Evolutionary conservation across 92 coral and sea anemone genomes (phyloP).

Genomic region (Epizoanthus scotinus): DNA sequence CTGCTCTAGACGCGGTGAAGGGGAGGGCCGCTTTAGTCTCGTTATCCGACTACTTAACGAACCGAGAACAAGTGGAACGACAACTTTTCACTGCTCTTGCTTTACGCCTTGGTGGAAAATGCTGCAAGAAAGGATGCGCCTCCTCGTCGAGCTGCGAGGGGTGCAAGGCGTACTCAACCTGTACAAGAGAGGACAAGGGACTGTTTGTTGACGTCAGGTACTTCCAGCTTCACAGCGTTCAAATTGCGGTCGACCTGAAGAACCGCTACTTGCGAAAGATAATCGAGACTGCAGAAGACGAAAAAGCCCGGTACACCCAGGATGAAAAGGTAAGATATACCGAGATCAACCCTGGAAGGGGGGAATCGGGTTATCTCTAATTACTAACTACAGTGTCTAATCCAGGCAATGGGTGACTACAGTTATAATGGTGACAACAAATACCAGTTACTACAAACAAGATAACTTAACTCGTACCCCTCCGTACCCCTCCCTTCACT

Average conservation of each 20-base stretch:
- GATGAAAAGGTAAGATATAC: conserved; percentile 65
- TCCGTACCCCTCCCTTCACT: too few species aligned
- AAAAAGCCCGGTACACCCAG: conserved; percentile 78
- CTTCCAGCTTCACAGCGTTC: conserved; percentile 84
- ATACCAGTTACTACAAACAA: too few species aligned
- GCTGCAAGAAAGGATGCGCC: conserved; percentile 63
- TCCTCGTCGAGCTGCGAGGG: conserved; percentile 46
- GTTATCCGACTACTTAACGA: conserved; percentile 56
- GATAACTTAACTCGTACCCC: too few species aligned
- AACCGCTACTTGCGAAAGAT: conserved; percentile 82
- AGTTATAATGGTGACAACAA: too few species aligned
- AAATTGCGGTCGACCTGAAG: conserved; percentile 77
- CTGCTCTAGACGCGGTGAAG: conserved; percentile 26
- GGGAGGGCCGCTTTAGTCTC: conserved; percentile 63
- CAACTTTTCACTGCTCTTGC: conserved; percentile 26
- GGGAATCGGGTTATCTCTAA: too few species aligned
- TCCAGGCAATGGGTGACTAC: too few species aligned
- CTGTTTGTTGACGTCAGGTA: conserved; percentile 82
- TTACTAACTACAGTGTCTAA: too few species aligned
- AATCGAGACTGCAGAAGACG: conserved; percentile 83
- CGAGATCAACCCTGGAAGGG: too few species aligned
- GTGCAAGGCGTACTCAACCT: conserved; percentile 53
- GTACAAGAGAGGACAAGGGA: conserved; percentile 71
- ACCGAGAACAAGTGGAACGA: conserved; percentile 25
- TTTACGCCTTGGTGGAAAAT: conserved; percentile 33